Conservation (phyloP, 2,888 invertebrate genomes). For the Smittia sp. region DNA sequence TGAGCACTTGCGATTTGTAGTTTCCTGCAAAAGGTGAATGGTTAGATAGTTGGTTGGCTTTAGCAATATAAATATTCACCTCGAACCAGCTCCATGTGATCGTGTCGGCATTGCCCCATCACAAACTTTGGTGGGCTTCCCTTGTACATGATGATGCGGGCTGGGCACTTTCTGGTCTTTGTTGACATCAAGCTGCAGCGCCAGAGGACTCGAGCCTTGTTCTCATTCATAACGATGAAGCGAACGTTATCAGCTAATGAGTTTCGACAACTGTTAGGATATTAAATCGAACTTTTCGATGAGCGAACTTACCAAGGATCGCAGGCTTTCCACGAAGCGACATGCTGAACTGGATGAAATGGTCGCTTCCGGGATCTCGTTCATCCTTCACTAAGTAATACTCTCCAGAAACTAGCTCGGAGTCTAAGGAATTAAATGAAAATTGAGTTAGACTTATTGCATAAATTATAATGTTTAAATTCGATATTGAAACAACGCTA, state of each 20-base stretch:
- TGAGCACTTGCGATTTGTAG: constrained; percentile 16
- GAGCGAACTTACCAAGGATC: constrained; percentile 50
- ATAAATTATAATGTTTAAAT: no score
- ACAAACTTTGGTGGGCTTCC: constrained; percentile 53
- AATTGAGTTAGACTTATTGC: background rate
- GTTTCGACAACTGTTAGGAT: no score
- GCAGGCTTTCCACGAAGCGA: constrained; percentile 53
- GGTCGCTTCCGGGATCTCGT: background rate
- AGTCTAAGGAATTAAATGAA: background rate
- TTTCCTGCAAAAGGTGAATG: constrained; percentile 8
- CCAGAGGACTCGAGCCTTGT: constrained; percentile 53
- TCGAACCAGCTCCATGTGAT: constrained; percentile 53
- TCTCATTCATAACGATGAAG: constrained; percentile 54
- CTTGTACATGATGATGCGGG: constrained; percentile 53
- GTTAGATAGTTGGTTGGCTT: no score
- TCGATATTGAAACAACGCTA: no score
- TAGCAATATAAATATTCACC: constrained; percentile 48
- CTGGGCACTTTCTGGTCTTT: constrained; percentile 53
- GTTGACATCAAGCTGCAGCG: constrained; percentile 54
- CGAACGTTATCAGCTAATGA: constrained; percentile 47
- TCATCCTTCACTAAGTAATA: constrained; percentile 22
- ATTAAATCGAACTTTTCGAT: no score
- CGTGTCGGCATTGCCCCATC: constrained; percentile 51
- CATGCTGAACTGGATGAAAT: constrained; percentile 48
- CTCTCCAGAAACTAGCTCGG: constrained; percentile 15